Percentiles rank a stretch among this genome's conserved stretches.
Evolutionary conservation across 30 jellyfish, hydroid and myxozoan species (phyloP).

Genomic region (Chrysaora quinquecirrha): DNA sequence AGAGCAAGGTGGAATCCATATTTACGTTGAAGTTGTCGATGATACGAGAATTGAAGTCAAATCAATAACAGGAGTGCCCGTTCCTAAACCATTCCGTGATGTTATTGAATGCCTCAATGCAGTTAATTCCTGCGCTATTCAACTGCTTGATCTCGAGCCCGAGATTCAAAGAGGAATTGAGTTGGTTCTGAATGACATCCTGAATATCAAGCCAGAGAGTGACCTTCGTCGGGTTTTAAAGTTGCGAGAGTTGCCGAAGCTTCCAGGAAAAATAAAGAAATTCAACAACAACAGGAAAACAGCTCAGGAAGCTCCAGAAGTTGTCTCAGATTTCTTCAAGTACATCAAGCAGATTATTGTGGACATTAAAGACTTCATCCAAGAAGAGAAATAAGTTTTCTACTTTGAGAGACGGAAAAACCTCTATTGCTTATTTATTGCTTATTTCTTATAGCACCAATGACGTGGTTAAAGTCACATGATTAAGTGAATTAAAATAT

Average conservation of each 20-base stretch:
- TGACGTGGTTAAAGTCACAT: too few relatives aligned
- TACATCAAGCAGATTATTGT: constrained; percentile 15
- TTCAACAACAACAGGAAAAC: constrained; percentile 48
- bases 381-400: constrained; percentile 14
- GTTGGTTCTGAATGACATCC: constrained; percentile 12
- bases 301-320: constrained; percentile 43
- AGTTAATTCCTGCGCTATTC: constrained; percentile 3
- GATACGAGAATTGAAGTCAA: background rate
- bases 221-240: constrained; percentile 48
- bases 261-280: constrained; percentile 33
- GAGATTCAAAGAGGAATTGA: constrained; percentile 25
- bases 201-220: constrained; percentile 9
- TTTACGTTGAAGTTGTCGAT: constrained; percentile 1
- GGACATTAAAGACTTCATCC: constrained; percentile 24
- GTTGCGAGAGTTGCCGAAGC: constrained; percentile 16
- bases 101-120: constrained; percentile 27
- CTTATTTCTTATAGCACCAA: too few relatives aligned
- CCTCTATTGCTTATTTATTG: too few relatives aligned
- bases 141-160: constrained; percentile 32
- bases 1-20: background rate
- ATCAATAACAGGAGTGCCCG: constrained; percentile 23
- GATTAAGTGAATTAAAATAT: too few relatives aligned
- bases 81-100: constrained; percentile 23
- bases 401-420: too few relatives aligned
- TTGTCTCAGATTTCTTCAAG: constrained; percentile 26